These are phyloP conservation scores for Onychomys arenicola DNA, from an alignment of 2,797 vertebrate species.

Conservation along the genomic window DNA sequence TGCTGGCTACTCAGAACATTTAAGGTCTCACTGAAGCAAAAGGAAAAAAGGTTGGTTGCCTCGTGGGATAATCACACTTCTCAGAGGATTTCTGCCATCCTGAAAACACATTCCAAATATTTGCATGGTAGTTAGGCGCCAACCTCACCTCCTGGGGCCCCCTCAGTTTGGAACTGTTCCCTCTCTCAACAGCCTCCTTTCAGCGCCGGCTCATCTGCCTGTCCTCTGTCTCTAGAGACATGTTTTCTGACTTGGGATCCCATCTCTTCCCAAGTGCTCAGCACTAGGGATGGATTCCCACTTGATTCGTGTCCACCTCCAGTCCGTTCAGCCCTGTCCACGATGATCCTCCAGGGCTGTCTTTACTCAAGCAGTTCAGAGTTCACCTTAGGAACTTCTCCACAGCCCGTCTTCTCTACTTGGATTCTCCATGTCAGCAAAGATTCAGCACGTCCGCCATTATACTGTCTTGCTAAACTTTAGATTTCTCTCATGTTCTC, in stretches of 20 bases:
- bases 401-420: not conserved
- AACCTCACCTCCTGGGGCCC: not conserved
- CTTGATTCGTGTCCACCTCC: not conserved
- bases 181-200: not conserved
- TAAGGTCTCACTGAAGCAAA: conserved; percentile 12
- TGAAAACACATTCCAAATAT: not conserved
- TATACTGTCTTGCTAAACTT: not conserved
- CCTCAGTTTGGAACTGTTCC: not conserved
- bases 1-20: not conserved
- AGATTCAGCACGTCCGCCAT: not conserved
- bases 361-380: not conserved
- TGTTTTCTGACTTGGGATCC: not conserved
- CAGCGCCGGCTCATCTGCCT: not conserved
- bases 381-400: not conserved
- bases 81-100: not conserved
- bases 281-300: not conserved
- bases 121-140: not conserved
- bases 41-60: not conserved
- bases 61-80: not conserved
- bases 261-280: not conserved
- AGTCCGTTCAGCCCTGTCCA: not conserved
- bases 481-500: not conserved
- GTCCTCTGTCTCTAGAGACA: not conserved
- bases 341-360: not conserved
- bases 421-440: not conserved